Evolutionary conservation across 2,888 invertebrate species (phyloP).

Genomic region (Chorisops tibialis): DNA sequence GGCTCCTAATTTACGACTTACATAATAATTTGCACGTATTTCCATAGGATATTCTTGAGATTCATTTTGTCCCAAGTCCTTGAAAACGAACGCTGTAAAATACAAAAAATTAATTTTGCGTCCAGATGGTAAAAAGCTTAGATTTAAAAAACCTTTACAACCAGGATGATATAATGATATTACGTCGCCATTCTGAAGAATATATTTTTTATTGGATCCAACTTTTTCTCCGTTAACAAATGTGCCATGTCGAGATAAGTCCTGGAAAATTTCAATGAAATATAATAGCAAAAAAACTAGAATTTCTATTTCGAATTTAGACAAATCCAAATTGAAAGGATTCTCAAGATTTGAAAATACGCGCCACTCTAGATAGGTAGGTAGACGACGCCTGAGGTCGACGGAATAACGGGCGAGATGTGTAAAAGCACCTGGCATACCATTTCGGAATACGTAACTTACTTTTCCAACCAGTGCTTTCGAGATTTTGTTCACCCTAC

Average conservation of each 20-base stretch:
- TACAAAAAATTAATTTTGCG: constrained; percentile 23
- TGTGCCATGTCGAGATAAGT: constrained; percentile 81
- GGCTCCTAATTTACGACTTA: constrained; percentile 70
- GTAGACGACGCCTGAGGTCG: too few relatives aligned
- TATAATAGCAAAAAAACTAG: background rate
- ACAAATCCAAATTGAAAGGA: too few relatives aligned
- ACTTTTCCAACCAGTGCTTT: too few relatives aligned
- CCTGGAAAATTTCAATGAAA: constrained; percentile 54
- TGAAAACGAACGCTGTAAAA: constrained; percentile 68
- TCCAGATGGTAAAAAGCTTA: background rate
- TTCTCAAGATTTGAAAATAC: too few relatives aligned
- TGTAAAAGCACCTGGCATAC: too few relatives aligned
- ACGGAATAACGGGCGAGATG: too few relatives aligned
- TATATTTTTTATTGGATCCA: constrained; percentile 65
- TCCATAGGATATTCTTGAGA: constrained; percentile 57
- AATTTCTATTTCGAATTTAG: too few relatives aligned
- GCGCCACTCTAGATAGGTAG: too few relatives aligned
- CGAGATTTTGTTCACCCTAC: too few relatives aligned
- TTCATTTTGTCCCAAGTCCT: constrained; percentile 62
- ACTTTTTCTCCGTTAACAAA: constrained; percentile 71
- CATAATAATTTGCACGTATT: constrained; percentile 66
- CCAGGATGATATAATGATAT: constrained; percentile 66
- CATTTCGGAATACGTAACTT: too few relatives aligned
- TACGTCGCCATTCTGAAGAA: constrained; percentile 68
- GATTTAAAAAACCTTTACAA: constrained; percentile 57